phyloP scores from a whole-genome alignment of 1,140 invertebrate species.

The Trachymyrmex septentrionalis region DNA sequence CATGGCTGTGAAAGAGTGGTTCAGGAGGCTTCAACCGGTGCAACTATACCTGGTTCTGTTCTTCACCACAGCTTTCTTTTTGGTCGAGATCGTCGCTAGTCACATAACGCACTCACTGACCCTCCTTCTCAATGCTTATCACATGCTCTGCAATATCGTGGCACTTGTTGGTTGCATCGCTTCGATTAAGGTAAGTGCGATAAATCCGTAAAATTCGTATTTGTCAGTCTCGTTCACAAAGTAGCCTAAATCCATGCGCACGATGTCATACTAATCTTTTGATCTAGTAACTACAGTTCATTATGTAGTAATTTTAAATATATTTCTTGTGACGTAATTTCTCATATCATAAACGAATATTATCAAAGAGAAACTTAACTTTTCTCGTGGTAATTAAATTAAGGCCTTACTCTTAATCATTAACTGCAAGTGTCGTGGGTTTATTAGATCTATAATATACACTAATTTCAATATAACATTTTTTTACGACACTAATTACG shows the following conservation, averaged over 20 bases:
- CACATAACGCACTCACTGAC: slow-evolving; percentile 94
- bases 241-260: not conserved
- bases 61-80: slow-evolving; percentile 91
- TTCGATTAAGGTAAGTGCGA: slow-evolving; percentile 90
- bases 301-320: not conserved
- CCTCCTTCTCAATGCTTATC: slow-evolving; percentile 94
- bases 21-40: slow-evolving; percentile 90
- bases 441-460: no score
- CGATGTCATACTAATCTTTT: not conserved
- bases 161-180: slow-evolving; percentile 91
- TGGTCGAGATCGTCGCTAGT: slow-evolving; percentile 91
- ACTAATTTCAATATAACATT: no score
- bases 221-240: not conserved
- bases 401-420: no score
- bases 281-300: not conserved
- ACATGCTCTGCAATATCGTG: slow-evolving; percentile 94
- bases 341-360: not conserved
- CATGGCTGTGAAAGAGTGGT: slow-evolving; percentile 92
- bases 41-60: slow-evolving; percentile 91
- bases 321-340: not conserved
- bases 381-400: not conserved
- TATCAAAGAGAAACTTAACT: not conserved
- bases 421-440: no score
- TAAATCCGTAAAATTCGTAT: not conserved
- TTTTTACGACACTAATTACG: no score